Evolutionary conservation across 2,888 invertebrate genomes (phyloP).

Genomic region (Amblyjoppa proteus): DNA sequence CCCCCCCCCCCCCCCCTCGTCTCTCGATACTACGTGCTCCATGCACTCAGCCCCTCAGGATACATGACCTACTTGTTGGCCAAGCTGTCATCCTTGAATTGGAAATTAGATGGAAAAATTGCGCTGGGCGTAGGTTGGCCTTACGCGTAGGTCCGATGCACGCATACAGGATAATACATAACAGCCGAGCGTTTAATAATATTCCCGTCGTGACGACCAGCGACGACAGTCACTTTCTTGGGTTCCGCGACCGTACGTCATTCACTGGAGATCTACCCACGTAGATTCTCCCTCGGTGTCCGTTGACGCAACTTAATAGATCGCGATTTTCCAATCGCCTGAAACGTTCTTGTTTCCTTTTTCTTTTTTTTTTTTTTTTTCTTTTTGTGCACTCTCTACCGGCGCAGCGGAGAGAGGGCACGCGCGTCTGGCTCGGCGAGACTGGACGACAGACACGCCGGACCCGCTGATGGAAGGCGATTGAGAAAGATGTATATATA

Average conservation of each 20-base stretch:
- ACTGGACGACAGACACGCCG: slow-evolving; percentile 11
- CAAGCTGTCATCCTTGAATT: slow-evolving; percentile 75
- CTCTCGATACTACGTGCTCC: slow-evolving; percentile 24
- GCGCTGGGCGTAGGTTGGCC: slow-evolving; percentile 52
- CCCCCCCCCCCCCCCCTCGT: background rate
- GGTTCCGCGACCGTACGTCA: slow-evolving; percentile 29
- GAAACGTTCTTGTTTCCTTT: slow-evolving; percentile 8
- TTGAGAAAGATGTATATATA: slow-evolving; percentile 1
- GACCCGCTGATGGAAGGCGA: background rate
- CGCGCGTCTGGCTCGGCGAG: background rate
- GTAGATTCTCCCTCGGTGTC: slow-evolving; percentile 38
- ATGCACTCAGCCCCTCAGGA: slow-evolving; percentile 24
- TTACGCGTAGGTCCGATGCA: background rate
- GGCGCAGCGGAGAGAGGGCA: background rate
- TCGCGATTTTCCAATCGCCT: slow-evolving; percentile 57
- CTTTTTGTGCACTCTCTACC: background rate
- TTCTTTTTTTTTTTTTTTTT: slow-evolving; percentile 1
- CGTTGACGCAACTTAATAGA: slow-evolving; percentile 53
- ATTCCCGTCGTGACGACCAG: slow-evolving; percentile 44
- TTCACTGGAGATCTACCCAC: slow-evolving; percentile 59
- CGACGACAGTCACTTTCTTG: slow-evolving; percentile 35
- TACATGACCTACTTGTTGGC: slow-evolving; percentile 77
- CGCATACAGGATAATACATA: background rate
- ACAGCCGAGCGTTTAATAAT: slow-evolving; percentile 35
- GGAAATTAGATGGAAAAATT: slow-evolving; percentile 55